These are phyloP conservation scores for Peromyscus californicus DNA, from an alignment of 2,113 vertebrate species.

Conservation along the genomic window DNA sequence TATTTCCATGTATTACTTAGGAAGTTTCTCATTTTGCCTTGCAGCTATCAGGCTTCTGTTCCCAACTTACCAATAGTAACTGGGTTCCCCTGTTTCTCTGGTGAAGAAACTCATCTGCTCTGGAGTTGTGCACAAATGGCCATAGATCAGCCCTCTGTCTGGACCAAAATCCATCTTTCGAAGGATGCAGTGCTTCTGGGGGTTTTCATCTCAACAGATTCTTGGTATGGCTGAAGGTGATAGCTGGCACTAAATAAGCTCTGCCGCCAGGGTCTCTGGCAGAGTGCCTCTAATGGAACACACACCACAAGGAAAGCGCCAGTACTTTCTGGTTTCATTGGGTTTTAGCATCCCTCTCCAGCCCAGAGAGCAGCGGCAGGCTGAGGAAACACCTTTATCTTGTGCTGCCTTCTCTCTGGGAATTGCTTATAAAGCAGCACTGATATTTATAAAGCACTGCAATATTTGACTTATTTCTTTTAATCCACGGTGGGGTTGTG, in stretches of 20 bases:
- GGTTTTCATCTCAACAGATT: not conserved
- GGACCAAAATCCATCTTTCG: not conserved
- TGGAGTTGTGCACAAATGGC: not conserved
- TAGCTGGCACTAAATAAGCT: not conserved
- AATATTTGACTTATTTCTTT: constrained; percentile 43
- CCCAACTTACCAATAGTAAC: not conserved
- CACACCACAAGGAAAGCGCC: not conserved
- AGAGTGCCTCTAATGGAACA: not conserved
- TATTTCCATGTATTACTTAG: not conserved
- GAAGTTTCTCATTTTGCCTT: not conserved
- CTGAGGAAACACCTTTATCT: not conserved
- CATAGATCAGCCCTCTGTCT: not conserved
- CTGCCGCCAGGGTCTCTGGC: not conserved
- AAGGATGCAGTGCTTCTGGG: not conserved
- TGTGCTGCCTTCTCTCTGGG: not conserved
- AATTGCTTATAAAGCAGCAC: not conserved
- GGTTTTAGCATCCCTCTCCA: not conserved
- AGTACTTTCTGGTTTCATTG: not conserved
- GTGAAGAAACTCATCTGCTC: not conserved
- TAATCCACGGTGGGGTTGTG: not conserved
- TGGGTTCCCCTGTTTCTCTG: not conserved
- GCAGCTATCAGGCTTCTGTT: constrained; percentile 1
- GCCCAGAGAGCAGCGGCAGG: not conserved
- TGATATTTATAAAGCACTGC: constrained; percentile 35
- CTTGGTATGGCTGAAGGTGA: not conserved